Base-by-base conservation (phyloP, 1,140 invertebrate species). In the Trichonephila clavata region DNA sequence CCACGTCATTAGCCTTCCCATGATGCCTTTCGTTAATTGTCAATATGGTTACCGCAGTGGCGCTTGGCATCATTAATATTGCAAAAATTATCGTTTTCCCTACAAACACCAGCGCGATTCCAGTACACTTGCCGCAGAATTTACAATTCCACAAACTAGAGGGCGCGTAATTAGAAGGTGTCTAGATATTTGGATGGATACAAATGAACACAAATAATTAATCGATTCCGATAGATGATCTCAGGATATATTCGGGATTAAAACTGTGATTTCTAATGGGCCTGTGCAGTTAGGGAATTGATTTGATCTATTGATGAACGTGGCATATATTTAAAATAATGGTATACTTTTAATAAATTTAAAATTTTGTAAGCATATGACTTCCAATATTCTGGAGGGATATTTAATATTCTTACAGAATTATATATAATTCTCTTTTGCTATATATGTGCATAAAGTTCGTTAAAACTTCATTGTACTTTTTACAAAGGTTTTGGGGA, bases 1-100 rank as follows among this genome's bases (percentile, higher is more conserved):
- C 60, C 65, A 21, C 65, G n/a, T 77, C 27, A 77, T 77, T 77
- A 77, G 68, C 27, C 10, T 77, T 39, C 0, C 27, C 13, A 24
- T 71, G 27, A 16, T 16, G 32, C 27, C 10, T 77, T 24, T n/a
- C 27, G 68, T 77, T 77, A 77, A 77, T 77, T 77, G 68, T 77
- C 68, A 27, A 27, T 32, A 39, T 77, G 68, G 32, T 16, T 77
- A 6, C 68, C 16, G 68, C 68, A 10, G 68, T 8, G 24, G n/a
- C 24, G n/a, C 24, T 71, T 7, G 24, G 24, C 4, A 16, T 16
- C 68, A 77, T 77, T 27, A 39, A 77, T 77, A 77, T 39, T 77
- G 68, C 27, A 39, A 77, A 77, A 77, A 77, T 77, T 77, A 77
- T 77, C 68, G 16, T 77, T 77, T 39, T 77, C 24, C 16, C 13